Evolutionary conservation across 2,797 vertebrate species (phyloP).

Genomic region (Acropternis orthonyx): DNA sequence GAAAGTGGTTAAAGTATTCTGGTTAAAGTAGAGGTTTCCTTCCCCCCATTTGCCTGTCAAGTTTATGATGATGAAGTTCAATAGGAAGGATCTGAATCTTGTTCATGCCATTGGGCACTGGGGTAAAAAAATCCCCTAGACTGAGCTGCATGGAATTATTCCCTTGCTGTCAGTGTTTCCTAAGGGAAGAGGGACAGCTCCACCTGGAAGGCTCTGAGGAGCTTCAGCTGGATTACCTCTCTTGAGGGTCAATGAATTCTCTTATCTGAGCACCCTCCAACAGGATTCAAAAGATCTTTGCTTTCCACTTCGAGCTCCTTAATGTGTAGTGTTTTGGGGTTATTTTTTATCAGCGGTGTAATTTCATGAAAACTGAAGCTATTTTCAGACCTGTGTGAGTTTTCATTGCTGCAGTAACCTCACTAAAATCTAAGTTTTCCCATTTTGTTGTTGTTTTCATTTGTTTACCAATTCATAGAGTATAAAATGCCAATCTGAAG

Average conservation of each 20-base stretch:
- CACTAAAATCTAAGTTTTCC: background rate
- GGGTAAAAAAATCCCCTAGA: background rate
- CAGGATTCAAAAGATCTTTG: background rate
- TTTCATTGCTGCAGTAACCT: background rate
- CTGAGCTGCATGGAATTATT: background rate
- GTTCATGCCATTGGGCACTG: background rate
- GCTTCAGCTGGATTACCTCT: slow-evolving; percentile 1
- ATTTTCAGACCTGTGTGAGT: background rate
- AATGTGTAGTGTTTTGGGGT: background rate
- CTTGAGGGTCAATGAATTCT: background rate
- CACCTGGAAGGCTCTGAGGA: background rate
- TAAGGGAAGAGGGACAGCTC: background rate
- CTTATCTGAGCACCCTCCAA: background rate
- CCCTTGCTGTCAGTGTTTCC: slow-evolving; percentile 16
- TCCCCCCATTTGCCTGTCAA: background rate
- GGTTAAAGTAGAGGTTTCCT: background rate
- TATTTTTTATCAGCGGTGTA: background rate
- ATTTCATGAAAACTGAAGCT: background rate
- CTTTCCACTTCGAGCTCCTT: background rate
- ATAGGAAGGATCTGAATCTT: background rate
- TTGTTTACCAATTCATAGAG: background rate
- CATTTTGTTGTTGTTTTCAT: background rate
- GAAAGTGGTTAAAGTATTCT: background rate
- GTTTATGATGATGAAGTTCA: background rate
- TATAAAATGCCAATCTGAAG: background rate